Evolutionary conservation across 1,140 invertebrate genomes (phyloP).

Genomic region (Drosophila takahashii): DNA sequence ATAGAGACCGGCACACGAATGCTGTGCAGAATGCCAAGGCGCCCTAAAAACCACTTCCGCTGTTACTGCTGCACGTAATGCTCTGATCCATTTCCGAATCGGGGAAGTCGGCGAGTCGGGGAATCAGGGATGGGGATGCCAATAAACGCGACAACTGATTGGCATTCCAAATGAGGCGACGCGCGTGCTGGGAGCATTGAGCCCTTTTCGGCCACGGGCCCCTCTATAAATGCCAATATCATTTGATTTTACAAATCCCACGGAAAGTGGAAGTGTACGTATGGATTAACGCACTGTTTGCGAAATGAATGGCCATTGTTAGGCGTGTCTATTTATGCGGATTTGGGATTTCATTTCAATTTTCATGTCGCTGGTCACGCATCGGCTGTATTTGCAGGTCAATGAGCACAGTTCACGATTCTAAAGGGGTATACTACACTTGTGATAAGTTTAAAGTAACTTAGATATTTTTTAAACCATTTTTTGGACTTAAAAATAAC

Average conservation of each 20-base stretch:
- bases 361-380: conserved; percentile 42
- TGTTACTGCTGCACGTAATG: conserved; percentile 55
- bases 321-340: conserved; percentile 18
- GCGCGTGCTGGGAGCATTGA: conserved; percentile 44
- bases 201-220: conserved; percentile 23
- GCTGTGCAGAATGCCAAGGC: conserved; percentile 56
- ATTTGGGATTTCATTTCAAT: conserved; percentile 51
- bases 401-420: conserved; percentile 10
- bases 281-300: conserved; percentile 18
- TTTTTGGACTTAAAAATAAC: not conserved
- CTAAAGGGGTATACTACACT: not conserved
- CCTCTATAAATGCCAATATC: conserved; percentile 65
- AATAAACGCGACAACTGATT: conserved; percentile 75
- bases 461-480: not conserved
- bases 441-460: not conserved
- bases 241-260: conserved; percentile 52
- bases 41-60: conserved; percentile 53
- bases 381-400: conserved; percentile 11
- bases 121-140: conserved; percentile 29
- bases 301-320: conserved; percentile 21
- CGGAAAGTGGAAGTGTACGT: conserved; percentile 9
- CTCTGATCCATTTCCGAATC: conserved; percentile 41
- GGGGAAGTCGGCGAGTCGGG: not conserved
- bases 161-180: conserved; percentile 71
- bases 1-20: conserved; percentile 56